Evolutionary conservation across 2,888 invertebrate species (phyloP), one percentile per base, ranked within the genome.

Genomic region (Nipponacmea schrenckii): DNA sequence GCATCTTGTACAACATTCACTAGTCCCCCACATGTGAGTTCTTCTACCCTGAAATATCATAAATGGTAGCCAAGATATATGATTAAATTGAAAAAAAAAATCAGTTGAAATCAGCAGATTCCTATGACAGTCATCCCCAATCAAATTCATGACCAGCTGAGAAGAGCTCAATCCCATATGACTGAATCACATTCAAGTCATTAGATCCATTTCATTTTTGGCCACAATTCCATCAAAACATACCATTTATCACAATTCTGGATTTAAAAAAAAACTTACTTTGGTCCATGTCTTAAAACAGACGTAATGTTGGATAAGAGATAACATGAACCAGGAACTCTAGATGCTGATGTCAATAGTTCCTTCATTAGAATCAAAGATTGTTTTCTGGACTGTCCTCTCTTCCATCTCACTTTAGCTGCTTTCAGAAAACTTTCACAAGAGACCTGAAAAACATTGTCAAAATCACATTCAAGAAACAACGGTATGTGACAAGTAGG

Each of bases 1-100:
- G 87, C 87, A 63, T 88, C 87, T 64, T 85, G 76, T 24, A 88
- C 86, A 64, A 86, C 80, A 68, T 77, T 77, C 20, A 85, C 85
- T 83, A 86, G 84, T 17, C 88, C 88, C 27, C 88, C 88, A 83
- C 88, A 88, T n/a, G 84, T 84, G 72, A 88, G 76, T 74, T 88
- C 85, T 31, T 85, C 84, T 56, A 84, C 83, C 74, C 85, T 86
- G 76, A 2, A 74, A 72, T 5, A 39, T 39, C 31, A 31, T 7
- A 31, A 31, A 39, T 10, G 10, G 10, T 5, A 26, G 64, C 62
- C 7, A 66, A 8, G 15, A 39, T 31, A 31, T 31, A 31, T 5
- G 31, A 5, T 2, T 31, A 2, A 31, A 31, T 31, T 31, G 3
- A 3, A 5, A 31, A 5, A 31, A 31, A 31, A 31, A 31, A 31